Evolutionary conservation across 2,113 vertebrate genomes (phyloP), one percentile per base, ranked within the genome.

Genomic region (Silurus meridionalis): DNA sequence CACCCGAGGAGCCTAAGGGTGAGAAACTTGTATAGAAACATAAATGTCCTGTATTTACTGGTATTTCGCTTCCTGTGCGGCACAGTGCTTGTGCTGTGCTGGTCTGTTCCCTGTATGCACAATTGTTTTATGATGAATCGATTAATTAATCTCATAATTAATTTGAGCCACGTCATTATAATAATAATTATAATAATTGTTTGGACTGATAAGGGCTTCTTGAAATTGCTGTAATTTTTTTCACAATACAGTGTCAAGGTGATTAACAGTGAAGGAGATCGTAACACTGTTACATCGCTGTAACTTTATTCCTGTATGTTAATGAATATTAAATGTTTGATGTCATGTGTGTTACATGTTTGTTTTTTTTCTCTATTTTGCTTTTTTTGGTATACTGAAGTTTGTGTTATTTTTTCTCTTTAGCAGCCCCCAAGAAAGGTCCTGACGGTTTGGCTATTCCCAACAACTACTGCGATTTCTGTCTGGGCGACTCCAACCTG

Each of bases 391-490:
- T 58, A 8, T 23, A 25, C 13, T 28, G 17, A 80, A 0, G 52
- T 23, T 50, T 86, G 25, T 13, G 1, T 19, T 57, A 37, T 0
- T 67, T 1, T 28, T 61, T 77, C 1, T 64, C 1, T 9, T 0
- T 72, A 79, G 78, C 91, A 99, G 97, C 97, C 83, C 90, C 94
- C 15, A 99, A 98, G 92, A 99, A 96, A 61, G 98, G 98, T 0
- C 98, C 98, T 0, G 97, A 98, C 0, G 98, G 98, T 0, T 58
- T 98, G 19, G 98, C 97, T 0, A 74, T 98, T 86, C 98, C 97
- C 85, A 99, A 99, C 92, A 99, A 99, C 80, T 99, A 99, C 94
- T 99, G 98, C 1, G 98, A 99, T 86, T 99, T 99, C 94, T 99
- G 98, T 87, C 91, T 99, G 90, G 98, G 98, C 0, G 98, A 99